Base-by-base conservation (phyloP, 1,140 invertebrate species). In the Leptinotarsa undecemlineata region DNA sequence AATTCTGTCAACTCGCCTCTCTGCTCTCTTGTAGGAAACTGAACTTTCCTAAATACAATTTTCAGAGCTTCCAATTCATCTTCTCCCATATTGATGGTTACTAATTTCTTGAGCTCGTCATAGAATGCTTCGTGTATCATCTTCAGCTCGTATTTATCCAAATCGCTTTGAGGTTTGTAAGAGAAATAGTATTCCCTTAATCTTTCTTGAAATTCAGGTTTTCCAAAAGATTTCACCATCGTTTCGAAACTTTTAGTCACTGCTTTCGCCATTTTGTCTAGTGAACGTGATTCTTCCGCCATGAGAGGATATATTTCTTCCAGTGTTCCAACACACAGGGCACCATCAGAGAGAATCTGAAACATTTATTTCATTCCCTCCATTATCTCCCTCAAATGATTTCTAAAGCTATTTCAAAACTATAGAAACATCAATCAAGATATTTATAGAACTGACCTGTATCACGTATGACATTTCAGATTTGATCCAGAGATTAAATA, bases 191-290 rank as follows among this genome's bases (percentile, higher is more conserved):
- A 85, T 23, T 42, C 19, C 26, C 69, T 79, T n/a, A 85, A 73
- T 6, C 63, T 66, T 17, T n/a, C 3, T 11, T 3, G 20, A 67
- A 81, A 82, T 14, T 74, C 75, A 3, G 72, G 19, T 2, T 71
- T 80, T 48, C 84, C 85, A 47, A 86, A 85, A 3, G 82, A 69
- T 71, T 77, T 79, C 20, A 82, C 80, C 17, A 83, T 76, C 21
- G 71, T 57, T 33, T 47, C 15, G 17, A 70, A 74, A 63, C 19
- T 60, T 15, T 64, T 61, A 15, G 26, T 13, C 1, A 74, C 17
- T 2, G 75, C 60, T 3, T 74, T 20, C 61, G 47, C 20, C 11
- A 74, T 63, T 68, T 79, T 68, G 0, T 48, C 64, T 4, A 81
- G 67, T n/a, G 60, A 19, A 61, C 75, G 26, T 4, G 80, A 70